Percentiles rank a stretch among this genome's conserved stretches.
Evolutionary conservation across 2,797 vertebrate species (phyloP).

Genomic region (Potorous gilbertii): DNA sequence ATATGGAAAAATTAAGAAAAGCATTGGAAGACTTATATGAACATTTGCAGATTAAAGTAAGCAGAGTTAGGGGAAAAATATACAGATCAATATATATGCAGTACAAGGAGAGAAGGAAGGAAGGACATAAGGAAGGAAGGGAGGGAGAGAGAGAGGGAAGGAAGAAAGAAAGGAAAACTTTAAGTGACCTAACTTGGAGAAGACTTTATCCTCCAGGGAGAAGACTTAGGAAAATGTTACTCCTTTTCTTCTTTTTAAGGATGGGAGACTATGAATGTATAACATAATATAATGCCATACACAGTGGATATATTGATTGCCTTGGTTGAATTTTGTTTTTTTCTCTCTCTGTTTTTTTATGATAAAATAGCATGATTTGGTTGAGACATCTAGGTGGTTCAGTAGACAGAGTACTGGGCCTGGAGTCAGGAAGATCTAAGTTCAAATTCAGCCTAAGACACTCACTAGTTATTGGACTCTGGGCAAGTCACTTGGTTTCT

Average conservation of each 20-base stretch:
- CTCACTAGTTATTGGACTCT: too few relatives aligned
- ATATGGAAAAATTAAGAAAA: not conserved
- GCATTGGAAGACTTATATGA: not conserved
- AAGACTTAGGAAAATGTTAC: too few relatives aligned
- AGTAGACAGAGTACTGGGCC: too few relatives aligned
- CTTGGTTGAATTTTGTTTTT: not conserved
- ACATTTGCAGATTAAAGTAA: not conserved
- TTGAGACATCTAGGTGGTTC: too few relatives aligned
- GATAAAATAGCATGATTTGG: too few relatives aligned
- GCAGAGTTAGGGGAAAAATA: too few relatives aligned
- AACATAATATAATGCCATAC: not conserved
- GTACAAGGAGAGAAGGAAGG: not conserved
- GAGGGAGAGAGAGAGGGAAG: too few relatives aligned
- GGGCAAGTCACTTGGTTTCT: too few relatives aligned
- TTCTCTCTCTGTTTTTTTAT: not conserved
- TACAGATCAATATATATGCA: too few relatives aligned
- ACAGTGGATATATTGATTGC: not conserved
- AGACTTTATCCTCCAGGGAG: not conserved
- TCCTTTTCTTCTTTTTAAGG: not conserved
- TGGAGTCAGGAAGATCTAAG: too few relatives aligned
- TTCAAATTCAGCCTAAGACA: too few relatives aligned
- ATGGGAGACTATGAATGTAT: not conserved
- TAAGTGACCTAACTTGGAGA: not conserved
- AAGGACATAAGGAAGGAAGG: not conserved
- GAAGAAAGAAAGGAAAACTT: not conserved